phyloP scores from a whole-genome alignment of 1,140 invertebrate genomes.

The Euwallacea fornicatus region DNA sequence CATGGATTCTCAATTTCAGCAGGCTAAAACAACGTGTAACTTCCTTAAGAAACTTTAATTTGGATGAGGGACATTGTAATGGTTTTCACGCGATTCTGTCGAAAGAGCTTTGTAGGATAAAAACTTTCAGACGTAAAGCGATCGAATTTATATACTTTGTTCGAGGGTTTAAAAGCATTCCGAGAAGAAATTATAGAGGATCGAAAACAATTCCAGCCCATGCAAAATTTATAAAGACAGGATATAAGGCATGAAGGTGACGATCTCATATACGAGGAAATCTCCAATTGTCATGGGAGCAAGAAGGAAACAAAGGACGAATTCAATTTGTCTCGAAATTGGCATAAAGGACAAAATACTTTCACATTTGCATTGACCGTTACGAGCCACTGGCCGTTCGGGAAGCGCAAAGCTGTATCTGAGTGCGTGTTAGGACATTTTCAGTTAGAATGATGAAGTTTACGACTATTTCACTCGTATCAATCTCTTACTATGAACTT shows the following conservation, averaged over 20 bases:
- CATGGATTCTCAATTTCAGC: conserved; percentile 12
- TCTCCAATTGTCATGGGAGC: neutral
- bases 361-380: conserved; percentile 18
- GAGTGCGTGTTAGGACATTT: too few relatives aligned
- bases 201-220: too few relatives aligned
- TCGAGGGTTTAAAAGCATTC: too few relatives aligned
- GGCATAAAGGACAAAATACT: conserved; percentile 17
- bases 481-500: too few relatives aligned
- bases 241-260: too few relatives aligned
- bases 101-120: conserved; percentile 8
- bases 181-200: too few relatives aligned
- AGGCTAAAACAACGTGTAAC: conserved; percentile 7
- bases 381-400: conserved; percentile 15
- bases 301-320: conserved; percentile 13
- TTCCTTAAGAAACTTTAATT: conserved; percentile 11
- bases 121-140: neutral
- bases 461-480: too few relatives aligned
- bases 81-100: conserved; percentile 3
- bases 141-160: too few relatives aligned
- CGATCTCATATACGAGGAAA: too few relatives aligned
- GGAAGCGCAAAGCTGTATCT: neutral
- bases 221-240: too few relatives aligned
- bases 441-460: too few relatives aligned
- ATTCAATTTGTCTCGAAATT: conserved; percentile 21
- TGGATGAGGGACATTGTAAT: conserved; percentile 6